These are phyloP conservation scores for Xylota segnis DNA, from an alignment of 2,888 invertebrate species.

Conservation along the genomic window DNA sequence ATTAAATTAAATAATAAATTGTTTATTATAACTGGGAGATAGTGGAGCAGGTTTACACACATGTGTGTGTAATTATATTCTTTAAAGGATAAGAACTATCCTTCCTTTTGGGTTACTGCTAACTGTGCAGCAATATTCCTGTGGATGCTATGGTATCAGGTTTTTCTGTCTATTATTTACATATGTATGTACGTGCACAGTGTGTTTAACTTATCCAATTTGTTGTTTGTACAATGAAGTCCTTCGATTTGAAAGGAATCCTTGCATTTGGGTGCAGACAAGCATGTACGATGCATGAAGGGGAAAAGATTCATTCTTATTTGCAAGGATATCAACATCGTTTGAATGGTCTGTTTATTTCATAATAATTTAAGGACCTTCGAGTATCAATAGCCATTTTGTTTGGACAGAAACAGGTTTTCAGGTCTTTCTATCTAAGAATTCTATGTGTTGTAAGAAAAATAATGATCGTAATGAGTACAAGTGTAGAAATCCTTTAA, in stretches of 20 bases:
- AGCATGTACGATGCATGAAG: neutral
- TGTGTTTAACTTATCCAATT: neutral
- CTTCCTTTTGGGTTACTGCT: constrained; percentile 15
- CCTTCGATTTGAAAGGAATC: neutral
- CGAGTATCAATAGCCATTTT: too few relatives aligned
- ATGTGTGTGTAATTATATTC: constrained; percentile 41
- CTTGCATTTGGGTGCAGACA: neutral
- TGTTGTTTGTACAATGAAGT: constrained; percentile 1
- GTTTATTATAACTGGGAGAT: constrained; percentile 51
- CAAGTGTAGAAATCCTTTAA: neutral
- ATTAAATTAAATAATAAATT: constrained; percentile 69
- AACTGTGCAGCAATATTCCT: constrained; percentile 16
- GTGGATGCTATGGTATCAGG: constrained; percentile 2
- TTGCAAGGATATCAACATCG: neutral
- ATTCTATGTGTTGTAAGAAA: too few relatives aligned
- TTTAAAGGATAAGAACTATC: constrained; percentile 44
- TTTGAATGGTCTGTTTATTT: neutral
- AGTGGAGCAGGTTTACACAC: constrained; percentile 31
- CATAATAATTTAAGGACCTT: too few relatives aligned
- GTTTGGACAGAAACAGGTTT: too few relatives aligned
- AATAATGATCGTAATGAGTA: neutral
- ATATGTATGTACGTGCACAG: constrained; percentile 4
- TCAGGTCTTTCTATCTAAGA: too few relatives aligned
- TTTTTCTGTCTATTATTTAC: constrained; percentile 35
- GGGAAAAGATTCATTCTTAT: neutral